Evolutionary conservation across 2,888 invertebrate species (phyloP), one percentile per base, ranked within the genome.

Genomic region (Dendrolimus pini): DNA sequence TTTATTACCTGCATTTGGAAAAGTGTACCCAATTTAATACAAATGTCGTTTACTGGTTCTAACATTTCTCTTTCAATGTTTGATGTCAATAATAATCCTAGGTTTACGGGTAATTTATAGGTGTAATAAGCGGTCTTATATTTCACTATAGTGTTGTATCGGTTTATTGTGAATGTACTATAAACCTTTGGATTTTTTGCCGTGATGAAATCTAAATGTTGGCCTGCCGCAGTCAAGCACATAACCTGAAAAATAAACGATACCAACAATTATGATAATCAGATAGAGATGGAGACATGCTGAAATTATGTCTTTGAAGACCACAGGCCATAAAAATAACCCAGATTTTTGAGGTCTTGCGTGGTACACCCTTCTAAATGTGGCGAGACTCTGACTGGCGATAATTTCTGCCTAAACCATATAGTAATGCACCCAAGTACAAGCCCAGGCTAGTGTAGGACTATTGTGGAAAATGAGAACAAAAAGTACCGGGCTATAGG

Each of bases 121-220:
- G 97, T 94, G 79, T 98, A 98, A 81, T 95, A 96, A 0, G 96
- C 94, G 13, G 97, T 95, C 88, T 98, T 98, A 80, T 96, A 96
- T 68, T 95, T 95, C 12, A 95, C 95, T 69, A 98, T 97, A 0
- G 94, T 91, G 64, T 93, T 93, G 78, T 97, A 97, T 62, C 93
- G 93, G n/a, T 96, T 94, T 93, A 95, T 93, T 1, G 96, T 96
- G 78, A 95, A 95, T 14, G 91, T 80, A 58, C 66, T 68, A 63
- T 71, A 80, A 58, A 80, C 74, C 55, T 72, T 73, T 41, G 71
- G 71, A 18, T 60, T 60, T 58, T 73, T 89, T 1, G 93, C 90
- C 55, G 94, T 93, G 55, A 94, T 86, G 53, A 93, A 77, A 81
- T 98, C 98, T 65, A 98, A 75, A 58, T 93, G 91, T 83, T 97